Conservation (phyloP, 2,888 invertebrate species). For the Hylaea fasciaria region DNA sequence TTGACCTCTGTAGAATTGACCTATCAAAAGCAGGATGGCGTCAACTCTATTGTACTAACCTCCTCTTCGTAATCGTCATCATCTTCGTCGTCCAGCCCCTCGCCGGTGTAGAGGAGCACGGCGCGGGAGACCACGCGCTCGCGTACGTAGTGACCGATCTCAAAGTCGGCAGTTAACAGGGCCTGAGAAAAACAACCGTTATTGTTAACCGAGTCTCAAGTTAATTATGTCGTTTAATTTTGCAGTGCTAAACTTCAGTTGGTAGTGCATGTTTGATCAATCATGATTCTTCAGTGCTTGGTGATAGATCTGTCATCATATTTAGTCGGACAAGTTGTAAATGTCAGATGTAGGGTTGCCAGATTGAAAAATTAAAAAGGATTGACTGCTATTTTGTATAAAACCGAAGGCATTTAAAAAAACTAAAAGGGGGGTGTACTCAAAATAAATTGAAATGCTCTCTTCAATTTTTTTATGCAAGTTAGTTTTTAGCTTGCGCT, state of each 20-base stretch:
- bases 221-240: too few species aligned
- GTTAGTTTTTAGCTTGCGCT: too few species aligned
- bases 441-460: too few species aligned
- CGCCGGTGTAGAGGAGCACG: constrained; percentile 98
- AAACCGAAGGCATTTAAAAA: too few species aligned
- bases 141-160: constrained; percentile 99
- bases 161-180: constrained; percentile 96
- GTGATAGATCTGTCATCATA: constrained; percentile 47
- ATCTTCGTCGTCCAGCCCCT: constrained; percentile 91
- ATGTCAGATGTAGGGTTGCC: too few species aligned
- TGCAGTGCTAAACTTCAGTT: constrained; percentile 51
- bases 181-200: constrained; percentile 65
- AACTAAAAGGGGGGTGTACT: too few species aligned
- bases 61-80: constrained; percentile 89
- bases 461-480: too few species aligned
- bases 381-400: too few species aligned
- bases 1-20: constrained; percentile 6
- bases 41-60: constrained; percentile 56
- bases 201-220: too few species aligned
- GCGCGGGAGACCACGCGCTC: constrained; percentile 99
- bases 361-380: too few species aligned
- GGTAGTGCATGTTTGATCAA: constrained; percentile 65
- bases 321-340: too few species aligned
- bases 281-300: constrained; percentile 43
- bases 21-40: not conserved